Percentiles rank a stretch among this genome's conserved stretches.
Evolutionary conservation across 2,888 invertebrate species (phyloP).

Genomic region (Eueremaeus valkanovi): DNA sequence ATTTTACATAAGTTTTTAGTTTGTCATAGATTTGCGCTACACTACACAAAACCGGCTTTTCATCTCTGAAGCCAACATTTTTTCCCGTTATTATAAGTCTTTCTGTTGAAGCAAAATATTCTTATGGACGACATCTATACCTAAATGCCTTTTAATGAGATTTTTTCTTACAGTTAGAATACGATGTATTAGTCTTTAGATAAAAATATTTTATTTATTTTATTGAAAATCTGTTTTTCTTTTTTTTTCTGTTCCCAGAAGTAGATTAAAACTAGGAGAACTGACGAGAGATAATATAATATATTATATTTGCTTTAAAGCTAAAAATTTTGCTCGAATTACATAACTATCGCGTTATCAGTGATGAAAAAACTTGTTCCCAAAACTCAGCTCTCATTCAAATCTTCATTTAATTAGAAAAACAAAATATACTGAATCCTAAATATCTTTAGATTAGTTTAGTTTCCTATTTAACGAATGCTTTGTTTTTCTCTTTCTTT

Average conservation of each 20-base stretch:
- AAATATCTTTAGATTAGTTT: conserved; percentile 11
- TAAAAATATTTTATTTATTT: background rate
- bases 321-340: conserved; percentile 11
- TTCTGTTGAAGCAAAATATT: background rate
- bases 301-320: background rate
- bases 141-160: background rate
- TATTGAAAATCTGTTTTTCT: background rate
- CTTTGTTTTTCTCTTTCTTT: background rate
- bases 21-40: conserved; percentile 12
- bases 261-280: too few relatives aligned
- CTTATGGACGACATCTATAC: background rate
- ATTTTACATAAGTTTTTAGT: conserved; percentile 25
- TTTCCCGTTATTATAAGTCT: too few relatives aligned
- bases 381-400: conserved; percentile 4
- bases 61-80: background rate
- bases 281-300: too few relatives aligned
- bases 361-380: conserved; percentile 10
- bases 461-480: background rate
- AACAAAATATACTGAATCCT: conserved; percentile 19
- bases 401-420: conserved; percentile 27
- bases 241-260: too few relatives aligned
- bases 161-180: too few relatives aligned
- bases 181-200: background rate
- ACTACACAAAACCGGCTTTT: conserved; percentile 17
- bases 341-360: background rate